These are phyloP conservation scores for Cirrhinus mrigala DNA, from an alignment of 2,797 vertebrate species.

Conservation along the genomic window DNA sequence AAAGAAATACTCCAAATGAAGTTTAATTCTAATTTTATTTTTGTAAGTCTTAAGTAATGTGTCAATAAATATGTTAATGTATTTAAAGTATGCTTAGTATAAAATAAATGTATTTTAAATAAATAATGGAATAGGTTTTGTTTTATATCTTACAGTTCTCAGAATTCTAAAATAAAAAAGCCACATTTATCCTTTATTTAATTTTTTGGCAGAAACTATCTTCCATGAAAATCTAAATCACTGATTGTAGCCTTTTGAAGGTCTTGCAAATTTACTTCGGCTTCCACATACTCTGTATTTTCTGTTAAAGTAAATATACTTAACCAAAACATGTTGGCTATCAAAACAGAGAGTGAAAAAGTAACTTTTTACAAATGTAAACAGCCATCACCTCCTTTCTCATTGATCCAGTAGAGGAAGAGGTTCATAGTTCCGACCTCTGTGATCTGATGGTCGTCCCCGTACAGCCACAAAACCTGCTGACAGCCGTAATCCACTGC, in stretches of 20 bases:
- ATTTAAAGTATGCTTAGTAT: too few relatives aligned
- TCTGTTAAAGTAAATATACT: constrained; percentile 12
- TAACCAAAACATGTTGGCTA: background rate
- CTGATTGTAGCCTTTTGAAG: background rate
- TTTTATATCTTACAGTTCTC: too few relatives aligned
- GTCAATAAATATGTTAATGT: too few relatives aligned
- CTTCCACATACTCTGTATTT: background rate
- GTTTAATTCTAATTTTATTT: too few relatives aligned
- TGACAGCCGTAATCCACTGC: constrained; percentile 84
- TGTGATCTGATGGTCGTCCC: constrained; percentile 88
- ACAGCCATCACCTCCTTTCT: constrained; percentile 84
- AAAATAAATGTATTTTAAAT: too few relatives aligned
- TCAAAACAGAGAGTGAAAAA: constrained; percentile 6
- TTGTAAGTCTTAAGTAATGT: too few relatives aligned
- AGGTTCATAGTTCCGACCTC: constrained; percentile 94
- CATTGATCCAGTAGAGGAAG: constrained; percentile 92
- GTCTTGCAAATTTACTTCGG: background rate
- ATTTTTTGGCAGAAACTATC: background rate
- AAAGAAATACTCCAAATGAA: too few relatives aligned
- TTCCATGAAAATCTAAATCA: background rate
- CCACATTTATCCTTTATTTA: background rate
- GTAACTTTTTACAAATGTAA: background rate
- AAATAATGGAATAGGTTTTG: too few relatives aligned
- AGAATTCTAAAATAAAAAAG: too few relatives aligned
- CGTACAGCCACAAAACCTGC: constrained; percentile 93